phyloP scores from a whole-genome alignment of 2,888 invertebrate genomes.

The Ormia ochracea region DNA sequence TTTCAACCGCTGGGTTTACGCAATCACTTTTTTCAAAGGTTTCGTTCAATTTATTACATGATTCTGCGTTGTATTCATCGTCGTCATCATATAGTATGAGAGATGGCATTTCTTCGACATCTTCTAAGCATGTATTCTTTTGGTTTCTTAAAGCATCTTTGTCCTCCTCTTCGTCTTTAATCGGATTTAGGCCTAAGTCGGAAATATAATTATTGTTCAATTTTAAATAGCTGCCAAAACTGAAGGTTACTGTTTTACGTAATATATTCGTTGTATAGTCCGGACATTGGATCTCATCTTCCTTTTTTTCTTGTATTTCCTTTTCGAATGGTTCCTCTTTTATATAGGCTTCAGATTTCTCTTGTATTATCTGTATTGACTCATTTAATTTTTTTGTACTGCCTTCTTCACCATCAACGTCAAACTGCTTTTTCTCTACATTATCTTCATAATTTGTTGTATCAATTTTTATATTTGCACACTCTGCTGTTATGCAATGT shows the following conservation, averaged over 20 bases:
- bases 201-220: slow-evolving; percentile 59
- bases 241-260: background rate
- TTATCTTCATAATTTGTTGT: background rate
- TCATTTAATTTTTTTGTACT: background rate
- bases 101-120: slow-evolving; percentile 67
- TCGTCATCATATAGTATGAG: slow-evolving; percentile 62
- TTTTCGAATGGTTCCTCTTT: slow-evolving; percentile 1
- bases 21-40: slow-evolving; percentile 51
- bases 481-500: background rate
- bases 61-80: background rate
- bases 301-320: background rate
- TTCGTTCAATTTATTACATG: background rate
- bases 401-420: background rate
- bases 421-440: background rate
- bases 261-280: background rate
- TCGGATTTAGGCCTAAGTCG: slow-evolving; percentile 67
- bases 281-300: background rate
- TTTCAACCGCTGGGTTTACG: background rate
- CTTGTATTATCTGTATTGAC: slow-evolving; percentile 16
- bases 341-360: background rate
- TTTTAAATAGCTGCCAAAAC: slow-evolving; percentile 59
- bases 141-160: background rate
- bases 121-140: background rate
- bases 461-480: background rate
- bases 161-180: slow-evolving; percentile 43